Evolutionary conservation across 2,888 invertebrate species (phyloP), one percentile per base, ranked within the genome.

Genomic region (Eupithecia vulgata): DNA sequence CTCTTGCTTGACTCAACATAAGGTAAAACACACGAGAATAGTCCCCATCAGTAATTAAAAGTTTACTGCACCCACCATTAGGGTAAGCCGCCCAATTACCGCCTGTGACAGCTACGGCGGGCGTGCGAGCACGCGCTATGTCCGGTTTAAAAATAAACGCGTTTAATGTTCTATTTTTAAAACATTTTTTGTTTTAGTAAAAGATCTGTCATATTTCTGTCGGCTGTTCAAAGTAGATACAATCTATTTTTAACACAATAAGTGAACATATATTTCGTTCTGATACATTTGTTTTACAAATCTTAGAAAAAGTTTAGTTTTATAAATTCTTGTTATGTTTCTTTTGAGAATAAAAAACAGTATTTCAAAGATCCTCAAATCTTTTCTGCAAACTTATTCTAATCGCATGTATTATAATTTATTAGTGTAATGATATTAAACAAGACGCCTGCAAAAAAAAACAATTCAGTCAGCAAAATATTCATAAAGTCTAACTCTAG

Each of bases 81-180:
- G 61, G 70, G 72, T 72, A 72, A 73, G 72, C 72, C 70, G 75
- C 75, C 75, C 68, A 75, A 75, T 75, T 75, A 75, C 68, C 68
- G 72, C 40, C 45, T 34, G 65, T 62, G 75, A 75, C 75, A 75
- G 67, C 72, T 70, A 59, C 70, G 61, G 25, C 65, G 17, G 45
- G 17, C 6, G 48, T 15, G 48, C 48, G 21, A 40, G 71, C 75
- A 34, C 69, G 66, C 70, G 70, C 68, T 67, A 59, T 70, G 67
- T 65, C 52, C 70, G 65, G 48, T 35, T 68, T 72, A 68, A 66
- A 75, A 70, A 72, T 75, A 75, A 67, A 45, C 48, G 2, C 17
- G 35, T 69, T 62, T 42, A 61, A 67, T 68, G 72, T 71, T 73
- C 71, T 73, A 73, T 72, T 68, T 76, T 76, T 70, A 72, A 68